A percentile compares a stretch with the other conserved stretches of the same genome.
Conservation (phyloP, 2,888 invertebrate genomes). For the Cecidostiba fungosa region DNA sequence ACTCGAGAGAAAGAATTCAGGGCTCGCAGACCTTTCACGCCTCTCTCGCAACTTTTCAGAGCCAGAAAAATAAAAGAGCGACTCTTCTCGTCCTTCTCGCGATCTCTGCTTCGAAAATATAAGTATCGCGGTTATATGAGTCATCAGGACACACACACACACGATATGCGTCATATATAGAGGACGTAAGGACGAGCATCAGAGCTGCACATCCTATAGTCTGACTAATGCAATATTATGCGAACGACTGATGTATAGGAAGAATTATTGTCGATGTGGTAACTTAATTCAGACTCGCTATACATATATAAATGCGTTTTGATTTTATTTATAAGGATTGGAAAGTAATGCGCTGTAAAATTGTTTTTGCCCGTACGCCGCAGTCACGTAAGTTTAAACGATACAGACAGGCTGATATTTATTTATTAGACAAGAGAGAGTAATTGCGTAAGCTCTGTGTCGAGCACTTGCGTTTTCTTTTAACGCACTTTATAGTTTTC, state of each 20-base stretch:
- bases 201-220: background rate
- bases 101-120: background rate
- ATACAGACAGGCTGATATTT: background rate
- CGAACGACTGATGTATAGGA: background rate
- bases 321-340: background rate
- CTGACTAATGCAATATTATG: background rate
- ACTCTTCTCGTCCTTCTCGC: too few relatives aligned
- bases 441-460: background rate
- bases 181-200: background rate
- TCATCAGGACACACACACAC: background rate
- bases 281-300: background rate
- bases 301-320: background rate
- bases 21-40: slow-evolving; percentile 7
- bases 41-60: background rate
- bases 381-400: background rate
- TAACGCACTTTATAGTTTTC: too few relatives aligned
- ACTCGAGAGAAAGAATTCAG: slow-evolving; percentile 17
- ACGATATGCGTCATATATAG: background rate
- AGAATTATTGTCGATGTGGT: background rate
- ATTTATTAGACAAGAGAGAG: background rate
- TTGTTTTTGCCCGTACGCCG: background rate
- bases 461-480: background rate
- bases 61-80: background rate
- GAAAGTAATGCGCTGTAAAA: background rate
- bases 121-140: background rate